phyloP scores from a whole-genome alignment of 1,140 invertebrate species.

The Pachypeltis micranthus region DNA sequence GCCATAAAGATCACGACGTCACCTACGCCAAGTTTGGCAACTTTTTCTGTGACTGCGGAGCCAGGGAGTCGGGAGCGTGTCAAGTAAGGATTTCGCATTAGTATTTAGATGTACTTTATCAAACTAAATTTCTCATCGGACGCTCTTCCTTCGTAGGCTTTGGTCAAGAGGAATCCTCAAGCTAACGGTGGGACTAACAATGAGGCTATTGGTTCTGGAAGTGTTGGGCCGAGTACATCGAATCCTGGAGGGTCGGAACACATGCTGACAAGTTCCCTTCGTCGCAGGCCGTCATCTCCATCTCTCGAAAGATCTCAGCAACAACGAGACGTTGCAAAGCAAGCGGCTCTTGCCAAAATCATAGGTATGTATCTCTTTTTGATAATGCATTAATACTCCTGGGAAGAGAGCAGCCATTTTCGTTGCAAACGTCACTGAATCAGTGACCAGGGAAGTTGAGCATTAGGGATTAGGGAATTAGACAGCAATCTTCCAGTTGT shows the following conservation, averaged over 20 bases:
- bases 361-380: slow-evolving; percentile 32
- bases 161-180: slow-evolving; percentile 57
- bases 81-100: slow-evolving; percentile 34
- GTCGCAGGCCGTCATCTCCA: slow-evolving; percentile 60
- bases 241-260: slow-evolving; percentile 30
- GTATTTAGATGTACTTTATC: slow-evolving; percentile 15
- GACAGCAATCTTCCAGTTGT: no score
- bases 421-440: no score
- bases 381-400: no score
- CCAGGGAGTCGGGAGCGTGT: slow-evolving; percentile 74
- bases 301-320: slow-evolving; percentile 20
- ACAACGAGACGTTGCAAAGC: slow-evolving; percentile 40
- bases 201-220: slow-evolving; percentile 21
- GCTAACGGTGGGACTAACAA: neutral
- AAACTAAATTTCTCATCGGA: neutral
- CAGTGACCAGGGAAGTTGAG: no score
- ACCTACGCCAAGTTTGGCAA: slow-evolving; percentile 97
- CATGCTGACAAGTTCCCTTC: slow-evolving; percentile 46
- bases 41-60: slow-evolving; percentile 98
- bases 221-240: slow-evolving; percentile 4
- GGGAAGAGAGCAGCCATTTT: no score
- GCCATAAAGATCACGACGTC: slow-evolving; percentile 91
- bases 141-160: no score
- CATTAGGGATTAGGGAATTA: no score
- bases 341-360: slow-evolving; percentile 42